Evolutionary conservation across 2,113 vertebrate species (phyloP).

Genomic region (Cyprinodon brontotheroides): DNA sequence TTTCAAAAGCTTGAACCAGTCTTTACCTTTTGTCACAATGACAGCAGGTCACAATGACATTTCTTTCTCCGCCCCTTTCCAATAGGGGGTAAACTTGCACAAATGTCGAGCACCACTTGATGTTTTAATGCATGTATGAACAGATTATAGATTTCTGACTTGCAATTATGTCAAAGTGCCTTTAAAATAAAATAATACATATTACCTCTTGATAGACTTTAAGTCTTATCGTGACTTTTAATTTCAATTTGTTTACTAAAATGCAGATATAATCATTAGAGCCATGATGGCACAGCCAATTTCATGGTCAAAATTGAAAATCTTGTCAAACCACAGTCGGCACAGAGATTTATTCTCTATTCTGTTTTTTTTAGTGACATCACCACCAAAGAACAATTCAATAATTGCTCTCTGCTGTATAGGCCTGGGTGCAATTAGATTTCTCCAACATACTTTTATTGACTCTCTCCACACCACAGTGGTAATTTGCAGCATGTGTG

Average conservation of each 20-base stretch:
- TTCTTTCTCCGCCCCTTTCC: not conserved
- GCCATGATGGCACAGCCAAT: constrained; percentile 66
- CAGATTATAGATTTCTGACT: constrained; percentile 82
- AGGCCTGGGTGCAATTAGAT: constrained; percentile 27
- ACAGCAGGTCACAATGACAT: constrained; percentile 38
- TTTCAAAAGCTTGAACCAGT: constrained; percentile 28
- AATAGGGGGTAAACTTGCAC: constrained; percentile 71
- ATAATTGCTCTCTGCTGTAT: constrained; percentile 13
- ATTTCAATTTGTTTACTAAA: constrained; percentile 87
- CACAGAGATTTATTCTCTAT: not conserved
- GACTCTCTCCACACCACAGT: not conserved
- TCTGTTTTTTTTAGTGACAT: constrained; percentile 42
- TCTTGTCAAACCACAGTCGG: constrained; percentile 69
- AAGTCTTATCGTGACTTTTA: constrained; percentile 56
- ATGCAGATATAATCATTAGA: constrained; percentile 73
- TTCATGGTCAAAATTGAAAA: constrained; percentile 57
- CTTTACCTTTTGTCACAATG: constrained; percentile 11
- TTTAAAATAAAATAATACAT: constrained; percentile 80
- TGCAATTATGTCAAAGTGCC: constrained; percentile 81
- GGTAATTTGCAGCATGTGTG: constrained; percentile 29
- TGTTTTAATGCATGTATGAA: constrained; percentile 65
- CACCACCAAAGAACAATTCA: constrained; percentile 27
- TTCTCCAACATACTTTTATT: not conserved
- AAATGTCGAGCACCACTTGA: constrained; percentile 74
- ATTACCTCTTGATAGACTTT: constrained; percentile 60